Evolutionary conservation across 2,113 vertebrate genomes (phyloP).

Genomic region (Charadrius vociferus): DNA sequence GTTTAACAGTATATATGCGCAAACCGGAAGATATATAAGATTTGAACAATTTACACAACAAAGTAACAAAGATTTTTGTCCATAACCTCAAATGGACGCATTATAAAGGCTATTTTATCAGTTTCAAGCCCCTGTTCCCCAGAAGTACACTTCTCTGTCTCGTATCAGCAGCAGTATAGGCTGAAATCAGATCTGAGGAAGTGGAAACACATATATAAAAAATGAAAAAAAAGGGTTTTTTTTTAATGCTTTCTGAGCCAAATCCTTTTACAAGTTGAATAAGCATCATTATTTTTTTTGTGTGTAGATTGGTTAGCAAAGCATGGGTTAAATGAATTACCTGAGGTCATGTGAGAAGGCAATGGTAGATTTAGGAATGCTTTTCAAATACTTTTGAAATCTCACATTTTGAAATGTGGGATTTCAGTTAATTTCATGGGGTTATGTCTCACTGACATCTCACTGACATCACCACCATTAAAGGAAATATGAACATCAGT

Average conservation of each 20-base stretch:
- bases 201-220: background rate
- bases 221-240: too few relatives aligned
- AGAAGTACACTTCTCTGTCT: background rate
- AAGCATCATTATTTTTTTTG: background rate
- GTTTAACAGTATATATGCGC: background rate
- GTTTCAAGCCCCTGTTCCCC: background rate
- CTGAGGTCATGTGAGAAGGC: background rate
- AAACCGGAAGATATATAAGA: background rate
- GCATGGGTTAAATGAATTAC: background rate
- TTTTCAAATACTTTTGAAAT: background rate
- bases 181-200: background rate
- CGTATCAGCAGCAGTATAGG: background rate
- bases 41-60: background rate
- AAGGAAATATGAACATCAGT: background rate
- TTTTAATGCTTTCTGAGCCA: background rate
- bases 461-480: background rate
- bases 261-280: background rate
- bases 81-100: background rate
- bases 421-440: background rate
- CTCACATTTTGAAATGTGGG: background rate
- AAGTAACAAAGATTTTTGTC: background rate
- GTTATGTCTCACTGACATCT: background rate
- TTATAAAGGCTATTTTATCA: background rate
- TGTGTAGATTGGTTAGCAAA: background rate
- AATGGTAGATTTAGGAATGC: background rate